Evolutionary conservation across 2,888 invertebrate genomes (phyloP).

Genomic region (Muscina levida): DNA sequence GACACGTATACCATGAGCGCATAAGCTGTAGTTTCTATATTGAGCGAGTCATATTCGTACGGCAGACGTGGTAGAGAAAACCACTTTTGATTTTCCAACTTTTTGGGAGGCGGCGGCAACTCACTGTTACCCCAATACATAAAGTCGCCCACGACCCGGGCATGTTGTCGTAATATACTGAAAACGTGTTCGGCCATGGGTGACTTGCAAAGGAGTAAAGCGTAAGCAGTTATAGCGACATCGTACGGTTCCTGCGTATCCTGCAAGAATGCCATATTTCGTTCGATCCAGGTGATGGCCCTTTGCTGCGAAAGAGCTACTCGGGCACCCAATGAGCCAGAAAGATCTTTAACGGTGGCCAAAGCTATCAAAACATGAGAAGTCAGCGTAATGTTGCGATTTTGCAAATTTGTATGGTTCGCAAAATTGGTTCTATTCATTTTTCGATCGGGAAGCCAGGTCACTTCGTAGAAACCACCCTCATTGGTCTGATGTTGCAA

Average conservation of each 20-base stretch:
- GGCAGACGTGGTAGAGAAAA: constrained; percentile 93
- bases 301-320: constrained; percentile 88
- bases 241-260: constrained; percentile 89
- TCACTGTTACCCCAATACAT: constrained; percentile 92
- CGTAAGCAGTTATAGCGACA: constrained; percentile 93
- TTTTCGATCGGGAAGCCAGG: constrained; percentile 93
- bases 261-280: constrained; percentile 88
- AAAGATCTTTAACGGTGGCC: constrained; percentile 90
- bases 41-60: constrained; percentile 93
- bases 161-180: constrained; percentile 84
- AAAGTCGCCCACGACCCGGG: constrained; percentile 87
- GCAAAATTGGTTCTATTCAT: constrained; percentile 86
- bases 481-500: constrained; percentile 90
- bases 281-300: constrained; percentile 90
- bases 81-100: constrained; percentile 94
- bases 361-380: constrained; percentile 95
- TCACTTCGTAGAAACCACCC: constrained; percentile 94
- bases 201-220: constrained; percentile 90
- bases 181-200: constrained; percentile 92
- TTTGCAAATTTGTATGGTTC: constrained; percentile 81
- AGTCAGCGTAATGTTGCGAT: constrained; percentile 93
- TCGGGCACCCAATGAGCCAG: constrained; percentile 87
- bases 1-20: constrained; percentile 93
- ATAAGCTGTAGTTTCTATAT: constrained; percentile 96
- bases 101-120: constrained; percentile 90